Base-by-base conservation (phyloP, 2,888 invertebrate species). In the Ochropacha duplaris region DNA sequence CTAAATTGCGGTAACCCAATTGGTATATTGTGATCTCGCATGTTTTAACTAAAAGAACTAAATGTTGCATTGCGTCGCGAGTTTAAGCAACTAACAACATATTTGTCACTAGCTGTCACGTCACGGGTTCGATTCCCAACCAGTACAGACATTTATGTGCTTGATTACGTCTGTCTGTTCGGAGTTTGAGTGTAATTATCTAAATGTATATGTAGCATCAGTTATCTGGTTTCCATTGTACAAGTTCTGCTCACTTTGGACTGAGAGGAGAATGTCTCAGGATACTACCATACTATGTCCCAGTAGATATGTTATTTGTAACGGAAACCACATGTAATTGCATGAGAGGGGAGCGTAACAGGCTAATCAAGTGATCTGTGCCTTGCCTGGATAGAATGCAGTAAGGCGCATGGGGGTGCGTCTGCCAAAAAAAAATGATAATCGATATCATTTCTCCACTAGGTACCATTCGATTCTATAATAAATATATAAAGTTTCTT, bases 351-450 rank as follows among this genome's bases (percentile, higher is more conserved):
- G 28, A 52, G 24, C 22, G 22, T 22, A 57, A 56, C 57, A 58
- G 54, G 55, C 26, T 52, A 57, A 59, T 58, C 50, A 62, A 6
- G 55, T 59, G 57, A 63, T 57, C 56, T 67, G 55, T 62, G 66
- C 64, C 61, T 62, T 62, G 66, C 64, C 61, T 62, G 68, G 72
- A 71, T 69, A 73, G 71, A 71, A 79, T 81, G 79, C 78, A 79
- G 74, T 68, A 74, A 68, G 72, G 80, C 83, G 87, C 87, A 87
- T 85, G 85, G 81, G 81, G 82, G 76, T 81, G 70, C 74, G 74
- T 64, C 58, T 87, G 87, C 88, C 86, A 88, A 83, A 77, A 80
- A n/a, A 74, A 66, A 71, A 65, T 65, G 70, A 74, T 70, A 83
- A 90, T 89, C 90, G 70, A 86, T 87, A 85, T 74, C 69, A 69